These are phyloP conservation scores for Chelmon rostratus DNA, from an alignment of 2,797 vertebrate genomes.

Conservation along the genomic window DNA sequence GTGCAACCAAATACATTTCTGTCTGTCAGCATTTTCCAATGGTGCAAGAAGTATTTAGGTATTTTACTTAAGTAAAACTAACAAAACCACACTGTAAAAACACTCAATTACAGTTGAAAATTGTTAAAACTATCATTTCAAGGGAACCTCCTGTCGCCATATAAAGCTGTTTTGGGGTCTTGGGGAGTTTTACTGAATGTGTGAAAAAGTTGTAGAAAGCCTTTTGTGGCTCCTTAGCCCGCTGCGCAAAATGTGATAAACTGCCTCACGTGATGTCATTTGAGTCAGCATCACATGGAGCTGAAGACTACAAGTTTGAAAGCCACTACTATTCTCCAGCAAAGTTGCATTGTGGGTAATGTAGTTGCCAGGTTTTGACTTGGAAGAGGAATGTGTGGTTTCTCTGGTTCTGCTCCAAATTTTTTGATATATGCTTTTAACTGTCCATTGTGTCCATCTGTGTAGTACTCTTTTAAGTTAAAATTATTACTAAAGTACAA, in stretches of 20 bases:
- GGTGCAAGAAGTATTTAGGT: neutral
- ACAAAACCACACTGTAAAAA: neutral
- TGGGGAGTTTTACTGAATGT: neutral
- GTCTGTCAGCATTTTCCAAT: neutral
- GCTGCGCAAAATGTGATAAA: too few species aligned
- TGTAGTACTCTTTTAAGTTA: neutral
- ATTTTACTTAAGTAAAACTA: neutral
- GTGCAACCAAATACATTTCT: neutral
- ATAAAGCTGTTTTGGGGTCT: neutral
- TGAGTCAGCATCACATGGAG: neutral
- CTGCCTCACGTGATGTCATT: neutral
- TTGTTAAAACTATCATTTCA: neutral
- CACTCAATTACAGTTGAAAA: neutral
- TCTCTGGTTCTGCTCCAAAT: neutral
- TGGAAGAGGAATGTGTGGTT: neutral
- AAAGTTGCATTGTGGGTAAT: neutral
- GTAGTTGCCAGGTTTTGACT: neutral
- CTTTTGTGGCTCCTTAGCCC: neutral
- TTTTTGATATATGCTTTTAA: too few species aligned
- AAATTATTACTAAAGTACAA: neutral
- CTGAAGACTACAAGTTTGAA: too few species aligned
- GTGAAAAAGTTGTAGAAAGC: neutral
- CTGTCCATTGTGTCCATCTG: neutral
- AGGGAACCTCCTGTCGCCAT: neutral
- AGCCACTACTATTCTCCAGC: too few species aligned